Evolutionary conservation across 2,888 invertebrate species (phyloP).

Genomic region (Noctua janthe): DNA sequence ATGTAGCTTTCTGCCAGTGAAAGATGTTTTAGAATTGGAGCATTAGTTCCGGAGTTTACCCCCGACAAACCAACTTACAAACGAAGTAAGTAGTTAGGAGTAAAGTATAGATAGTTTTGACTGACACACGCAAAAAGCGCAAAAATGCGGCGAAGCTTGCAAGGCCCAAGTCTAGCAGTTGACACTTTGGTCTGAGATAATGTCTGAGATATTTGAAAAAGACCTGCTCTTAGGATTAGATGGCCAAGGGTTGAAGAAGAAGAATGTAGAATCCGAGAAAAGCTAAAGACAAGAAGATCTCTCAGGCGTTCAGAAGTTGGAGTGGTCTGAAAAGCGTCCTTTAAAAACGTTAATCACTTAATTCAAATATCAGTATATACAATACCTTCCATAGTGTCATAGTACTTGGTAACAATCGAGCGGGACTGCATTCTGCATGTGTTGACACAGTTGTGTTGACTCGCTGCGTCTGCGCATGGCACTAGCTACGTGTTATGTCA

Average conservation of each 20-base stretch:
- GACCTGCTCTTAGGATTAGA: too few species aligned
- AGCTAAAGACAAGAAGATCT: neutral
- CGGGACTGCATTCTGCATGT: conserved; percentile 59
- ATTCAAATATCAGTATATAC: neutral
- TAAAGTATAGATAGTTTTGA: too few species aligned
- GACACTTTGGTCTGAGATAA: neutral
- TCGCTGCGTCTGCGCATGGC: conserved; percentile 49
- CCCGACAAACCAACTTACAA: too few species aligned
- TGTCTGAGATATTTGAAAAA: neutral
- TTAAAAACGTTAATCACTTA: neutral
- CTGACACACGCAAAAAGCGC: too few species aligned
- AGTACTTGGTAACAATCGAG: conserved; percentile 53
- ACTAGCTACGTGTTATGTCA: conserved; percentile 36
- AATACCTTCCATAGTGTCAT: neutral
- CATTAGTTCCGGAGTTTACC: too few species aligned
- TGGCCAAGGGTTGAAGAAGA: neutral
- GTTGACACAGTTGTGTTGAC: conserved; percentile 66
- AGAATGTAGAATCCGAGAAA: too few species aligned
- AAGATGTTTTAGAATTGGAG: too few species aligned
- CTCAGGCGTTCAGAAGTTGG: neutral
- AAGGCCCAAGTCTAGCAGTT: neutral
- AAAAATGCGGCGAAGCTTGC: neutral
- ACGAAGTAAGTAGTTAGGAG: too few species aligned
- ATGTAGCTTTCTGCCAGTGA: too few species aligned
- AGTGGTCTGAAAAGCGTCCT: neutral